Evolutionary conservation across 2,888 invertebrate species (phyloP), one percentile per base, ranked within the genome.

Genomic region (Dysmachus trigonus): DNA sequence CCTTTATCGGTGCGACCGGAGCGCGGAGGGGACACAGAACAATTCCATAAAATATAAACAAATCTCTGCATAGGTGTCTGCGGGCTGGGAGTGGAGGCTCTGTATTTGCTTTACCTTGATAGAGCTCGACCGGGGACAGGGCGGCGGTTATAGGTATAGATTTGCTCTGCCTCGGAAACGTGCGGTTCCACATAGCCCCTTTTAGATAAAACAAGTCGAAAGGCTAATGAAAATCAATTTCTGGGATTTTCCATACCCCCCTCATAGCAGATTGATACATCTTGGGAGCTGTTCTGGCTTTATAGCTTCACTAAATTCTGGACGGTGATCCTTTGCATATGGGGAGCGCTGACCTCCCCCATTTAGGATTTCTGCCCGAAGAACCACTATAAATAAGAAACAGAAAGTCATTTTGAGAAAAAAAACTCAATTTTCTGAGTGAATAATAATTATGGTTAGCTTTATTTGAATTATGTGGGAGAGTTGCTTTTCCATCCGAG

Each of bases 11-110:
- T 47, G 13, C 33, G 18, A 79, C 81, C n/a, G 27, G 51, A 51
- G 51, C 27, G 62, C 22, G 22, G 18, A 62, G 18, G 62, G 62
- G 62, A 62, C 27, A 62, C 62, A 62, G 62, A 62, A 62, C 62
- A 62, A 62, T 81, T 81, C 53, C 81, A 81, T 81, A 81, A 81
- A 81, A 53, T 62, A 81, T 81, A 81, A 81, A 81, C 81, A 81
- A 81, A 81, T 81, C 81, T 81, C 81, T 81, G 53, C 81, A 81
- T 81, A 53, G 81, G 62, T 62, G 62, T 62, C 27, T 8, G 27
- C 7, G 47, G 62, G 62, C 6, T 1, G 27, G 13, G 62, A n/a
- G 51, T 7, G 38, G 18, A 5, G 2, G 10, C 10, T 8, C 1
- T 62, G 27, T 62, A 27, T 62, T 62, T 62, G 62, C 62, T 62